These are phyloP conservation scores for Ephestia elutella DNA, from an alignment of 1,140 invertebrate genomes.

Conservation along the genomic window DNA sequence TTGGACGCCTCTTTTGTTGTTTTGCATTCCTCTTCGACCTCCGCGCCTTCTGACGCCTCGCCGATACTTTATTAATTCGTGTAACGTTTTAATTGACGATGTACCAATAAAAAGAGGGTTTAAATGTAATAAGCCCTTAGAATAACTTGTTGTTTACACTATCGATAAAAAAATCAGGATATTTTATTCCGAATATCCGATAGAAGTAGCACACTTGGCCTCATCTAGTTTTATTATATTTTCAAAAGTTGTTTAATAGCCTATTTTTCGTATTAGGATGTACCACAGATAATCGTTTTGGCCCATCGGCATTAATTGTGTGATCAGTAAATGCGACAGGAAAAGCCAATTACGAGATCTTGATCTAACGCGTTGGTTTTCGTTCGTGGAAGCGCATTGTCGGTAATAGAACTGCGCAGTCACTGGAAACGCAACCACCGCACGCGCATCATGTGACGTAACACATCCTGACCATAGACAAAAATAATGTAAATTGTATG, in stretches of 20 bases:
- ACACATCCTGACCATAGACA: background rate
- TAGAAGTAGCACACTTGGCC: too few relatives aligned
- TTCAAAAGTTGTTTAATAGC: too few relatives aligned
- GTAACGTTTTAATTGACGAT: background rate
- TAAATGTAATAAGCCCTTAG: background rate
- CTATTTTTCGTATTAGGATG: too few relatives aligned
- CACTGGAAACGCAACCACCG: background rate
- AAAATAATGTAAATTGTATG: background rate
- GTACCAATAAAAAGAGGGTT: background rate
- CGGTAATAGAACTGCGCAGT: background rate
- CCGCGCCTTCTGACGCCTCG: constrained; percentile 17
- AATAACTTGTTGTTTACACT: too few relatives aligned
- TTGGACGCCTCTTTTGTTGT: constrained; percentile 23
- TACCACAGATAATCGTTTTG: background rate
- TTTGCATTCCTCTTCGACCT: constrained; percentile 27
- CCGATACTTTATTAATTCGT: constrained; percentile 3
- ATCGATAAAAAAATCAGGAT: too few relatives aligned
- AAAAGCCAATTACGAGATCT: constrained; percentile 1
- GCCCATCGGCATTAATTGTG: background rate
- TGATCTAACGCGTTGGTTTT: background rate
- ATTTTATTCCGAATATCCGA: too few relatives aligned
- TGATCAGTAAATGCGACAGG: background rate
- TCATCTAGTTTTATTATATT: too few relatives aligned
- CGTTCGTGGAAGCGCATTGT: background rate
- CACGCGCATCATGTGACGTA: background rate